Base-by-base conservation (phyloP, 2,888 invertebrate species). In the Meiosimyza decipiens region DNA sequence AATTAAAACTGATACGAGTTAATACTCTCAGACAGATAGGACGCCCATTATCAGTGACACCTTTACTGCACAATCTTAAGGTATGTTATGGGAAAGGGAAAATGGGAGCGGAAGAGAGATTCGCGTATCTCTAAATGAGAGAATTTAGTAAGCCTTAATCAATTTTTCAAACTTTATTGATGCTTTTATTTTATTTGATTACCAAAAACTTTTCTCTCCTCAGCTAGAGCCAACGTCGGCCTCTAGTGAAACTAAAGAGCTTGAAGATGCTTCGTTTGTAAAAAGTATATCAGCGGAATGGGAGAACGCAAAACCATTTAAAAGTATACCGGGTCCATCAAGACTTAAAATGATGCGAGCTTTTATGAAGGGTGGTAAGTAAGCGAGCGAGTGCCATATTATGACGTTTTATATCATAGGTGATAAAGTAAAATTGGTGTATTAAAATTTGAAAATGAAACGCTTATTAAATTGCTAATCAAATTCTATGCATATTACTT, bases 291-390 rank as follows among this genome's bases (percentile, higher is more conserved):
- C 62, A 13, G 62, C 62, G 6, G 80, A 83, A 73, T 83, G 81
- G 83, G 66, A 72, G 2, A 71, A 71, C 0, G 82, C 82, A 0
- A 77, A 76, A 15, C 77, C 82, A 0, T 84, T 78, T 55, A 55
- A 75, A 0, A 72, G 79, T 2, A 49, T 85, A n/a, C 85, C 85
- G 0, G 82, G 83, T 5, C 82, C 82, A 9, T 76, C 81, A 4
- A 80, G 76, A 54, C 79, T 80, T 71, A 77, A 80, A 62, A 71
- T 83, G 28, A 59, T 82, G 18, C 76, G 81, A 0, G 78, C 81
- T 5, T 83, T 80, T 57, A 71, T 82, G 59, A 82, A 80, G 1
- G 80, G 82, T 33, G 81, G 81, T 78, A 18, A 60, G 68, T 72
- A 15, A 3, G 33, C 51, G 28, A 52, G 6, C 6, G 1, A 22